Evolutionary conservation across 2,888 invertebrate genomes (phyloP).

Genomic region (Dysmachus trigonus): DNA sequence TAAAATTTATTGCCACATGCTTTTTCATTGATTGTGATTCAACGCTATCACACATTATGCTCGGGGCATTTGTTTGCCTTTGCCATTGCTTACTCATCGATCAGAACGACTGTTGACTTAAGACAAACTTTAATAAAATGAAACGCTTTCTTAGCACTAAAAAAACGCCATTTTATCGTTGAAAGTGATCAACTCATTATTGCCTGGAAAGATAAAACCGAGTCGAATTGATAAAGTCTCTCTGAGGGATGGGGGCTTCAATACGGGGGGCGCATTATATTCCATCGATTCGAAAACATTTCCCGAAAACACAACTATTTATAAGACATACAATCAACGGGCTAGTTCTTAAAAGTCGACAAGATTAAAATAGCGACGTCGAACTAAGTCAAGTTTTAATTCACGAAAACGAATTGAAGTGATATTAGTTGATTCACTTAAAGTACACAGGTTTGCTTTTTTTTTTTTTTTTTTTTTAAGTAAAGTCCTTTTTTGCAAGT

Average conservation of each 20-base stretch:
- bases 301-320: not conserved
- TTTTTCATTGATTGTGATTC: conserved; percentile 23
- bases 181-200: not conserved
- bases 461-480: not conserved
- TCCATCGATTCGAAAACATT: not conserved
- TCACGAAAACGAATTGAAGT: not conserved
- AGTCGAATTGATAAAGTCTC: not conserved
- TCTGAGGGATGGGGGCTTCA: not conserved
- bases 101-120: conserved; percentile 14
- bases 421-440: not conserved
- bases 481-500: not conserved
- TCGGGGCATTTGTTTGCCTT: conserved; percentile 3
- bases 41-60: conserved; percentile 7
- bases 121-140: conserved; percentile 10
- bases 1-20: conserved; percentile 9
- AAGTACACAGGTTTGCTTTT: not conserved
- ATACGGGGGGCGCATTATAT: not conserved
- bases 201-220: not conserved
- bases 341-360: not conserved
- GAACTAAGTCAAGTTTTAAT: not conserved
- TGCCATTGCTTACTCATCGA: conserved; percentile 6
- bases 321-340: not conserved
- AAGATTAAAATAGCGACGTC: not conserved
- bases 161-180: not conserved
- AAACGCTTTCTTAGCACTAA: conserved; percentile 18